These are phyloP conservation scores for Ornithoptera priamus DNA, from an alignment of 2,888 invertebrate species.

Conservation along the genomic window DNA sequence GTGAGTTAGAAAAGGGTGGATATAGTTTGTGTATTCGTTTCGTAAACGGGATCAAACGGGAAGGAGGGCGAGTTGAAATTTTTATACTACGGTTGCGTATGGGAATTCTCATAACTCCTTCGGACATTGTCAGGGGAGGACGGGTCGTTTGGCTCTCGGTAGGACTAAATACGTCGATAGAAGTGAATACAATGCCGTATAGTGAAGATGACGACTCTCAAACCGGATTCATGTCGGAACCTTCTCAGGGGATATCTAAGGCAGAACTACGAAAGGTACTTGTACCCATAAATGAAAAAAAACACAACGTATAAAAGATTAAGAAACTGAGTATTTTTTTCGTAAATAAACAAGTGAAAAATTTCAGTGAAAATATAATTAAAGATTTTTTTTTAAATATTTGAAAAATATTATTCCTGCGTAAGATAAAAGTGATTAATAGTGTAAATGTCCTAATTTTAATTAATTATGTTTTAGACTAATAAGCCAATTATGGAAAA, in stretches of 20 bases:
- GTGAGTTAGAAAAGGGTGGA: constrained; percentile 48
- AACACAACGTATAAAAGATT: neutral
- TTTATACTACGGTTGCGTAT: constrained; percentile 54
- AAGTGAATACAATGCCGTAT: constrained; percentile 74
- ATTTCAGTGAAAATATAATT: neutral
- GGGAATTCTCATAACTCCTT: constrained; percentile 50
- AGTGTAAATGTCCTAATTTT: constrained; percentile 4
- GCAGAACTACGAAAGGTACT: constrained; percentile 84
- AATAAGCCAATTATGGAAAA: constrained; percentile 97
- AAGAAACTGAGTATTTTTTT: neutral
- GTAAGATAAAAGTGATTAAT: neutral
- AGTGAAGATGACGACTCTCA: constrained; percentile 82
- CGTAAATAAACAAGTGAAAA: neutral
- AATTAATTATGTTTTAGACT: constrained; percentile 81
- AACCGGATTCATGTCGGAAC: constrained; percentile 70
- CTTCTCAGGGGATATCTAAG: constrained; percentile 81
- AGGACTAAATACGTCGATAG: constrained; percentile 35
- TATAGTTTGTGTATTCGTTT: constrained; percentile 42
- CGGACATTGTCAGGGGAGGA: constrained; percentile 43
- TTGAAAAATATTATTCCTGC: neutral
- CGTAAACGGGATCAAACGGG: constrained; percentile 57
- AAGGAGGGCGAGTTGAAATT: constrained; percentile 64
- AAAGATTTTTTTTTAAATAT: neutral
- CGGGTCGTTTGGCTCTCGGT: constrained; percentile 30
- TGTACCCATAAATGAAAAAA: constrained; percentile 1